Evolutionary conservation across 2,113 vertebrate species (phyloP).

Genomic region (Bos taurus): DNA sequence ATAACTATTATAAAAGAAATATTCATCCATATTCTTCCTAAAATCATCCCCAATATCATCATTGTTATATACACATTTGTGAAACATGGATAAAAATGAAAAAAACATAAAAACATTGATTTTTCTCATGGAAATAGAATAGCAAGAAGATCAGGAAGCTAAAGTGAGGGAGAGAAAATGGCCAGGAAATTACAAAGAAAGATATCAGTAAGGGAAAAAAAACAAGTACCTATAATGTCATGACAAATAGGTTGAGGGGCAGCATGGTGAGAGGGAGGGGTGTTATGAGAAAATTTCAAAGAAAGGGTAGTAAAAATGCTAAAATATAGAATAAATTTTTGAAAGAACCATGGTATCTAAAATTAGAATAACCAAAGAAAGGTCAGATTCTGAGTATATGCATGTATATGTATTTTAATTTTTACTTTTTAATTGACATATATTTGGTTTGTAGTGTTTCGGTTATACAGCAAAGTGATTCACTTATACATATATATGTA

Average conservation of each 20-base stretch:
- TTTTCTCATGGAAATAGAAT: neutral
- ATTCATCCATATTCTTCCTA: neutral
- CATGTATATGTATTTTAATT: neutral
- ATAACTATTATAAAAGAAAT: constrained; percentile 38
- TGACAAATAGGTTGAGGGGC: neutral
- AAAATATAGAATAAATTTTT: neutral
- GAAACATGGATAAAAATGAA: constrained; percentile 13
- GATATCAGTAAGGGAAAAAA: neutral
- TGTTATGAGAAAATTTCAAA: neutral
- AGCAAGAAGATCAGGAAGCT: neutral
- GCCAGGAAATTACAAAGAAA: neutral
- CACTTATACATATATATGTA: neutral
- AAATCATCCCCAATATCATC: neutral
- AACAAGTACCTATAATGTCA: neutral
- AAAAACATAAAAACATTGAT: neutral
- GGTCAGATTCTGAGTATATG: neutral
- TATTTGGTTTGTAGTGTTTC: neutral
- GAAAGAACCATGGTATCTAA: neutral
- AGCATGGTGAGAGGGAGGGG: no score
- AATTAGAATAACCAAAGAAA: neutral
- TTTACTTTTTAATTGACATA: neutral
- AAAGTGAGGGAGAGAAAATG: neutral
- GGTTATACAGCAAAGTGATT: neutral
- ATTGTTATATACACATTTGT: neutral
- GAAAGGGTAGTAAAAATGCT: neutral